Base-by-base conservation (phyloP, 2,888 invertebrate species). In the Noctua comes region DNA sequence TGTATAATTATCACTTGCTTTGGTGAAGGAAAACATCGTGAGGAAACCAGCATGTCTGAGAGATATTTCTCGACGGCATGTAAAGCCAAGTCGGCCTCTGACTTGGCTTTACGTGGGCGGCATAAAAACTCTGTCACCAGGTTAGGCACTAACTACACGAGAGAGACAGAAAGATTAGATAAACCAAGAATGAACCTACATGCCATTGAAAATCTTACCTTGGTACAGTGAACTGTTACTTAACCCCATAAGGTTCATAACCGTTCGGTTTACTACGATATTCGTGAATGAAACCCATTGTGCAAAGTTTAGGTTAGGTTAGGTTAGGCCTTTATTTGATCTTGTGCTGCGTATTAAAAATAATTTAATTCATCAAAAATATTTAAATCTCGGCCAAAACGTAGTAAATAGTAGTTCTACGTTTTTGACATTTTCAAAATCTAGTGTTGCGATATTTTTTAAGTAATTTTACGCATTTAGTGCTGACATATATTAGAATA, bases 401-500 rank as follows among this genome's bases (percentile, higher is more conserved):
- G 24, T 48, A 69, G 24, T 27, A 66, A 36, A 36, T 36, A 16
- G 40, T 64, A 64, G 65, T 8, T 43, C 65, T 66, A 66, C 24
- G 16, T 8, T 36, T 40, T 27, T 57, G 65, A 68, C 43, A 68
- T 80, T 72, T 68, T 8, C 18, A 62, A 79, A 79, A 68, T 8
- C 0, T 2, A 1, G 3, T 72, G n/a, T 59, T 43, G 75, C 54
- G 48, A 66, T 78, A 0, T 40, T 43, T 51, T 40, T 24, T 6
- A 40, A 40, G 13, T 31, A 48, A 16, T 64, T 36, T 11, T 24
- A 31, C 65, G 24, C 8, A 43, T 57, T 62, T n/a, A 21, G 1
- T 27, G 10, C 46, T 24, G 18, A 36, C 10, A 79, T 27, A 27
- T 68, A 46, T 40, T 27, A 40, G 2, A 40, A 54, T 76, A 77